These are phyloP conservation scores for Tachyglossus aculeatus DNA, from an alignment of 2,797 vertebrate species.

Conservation along the genomic window DNA sequence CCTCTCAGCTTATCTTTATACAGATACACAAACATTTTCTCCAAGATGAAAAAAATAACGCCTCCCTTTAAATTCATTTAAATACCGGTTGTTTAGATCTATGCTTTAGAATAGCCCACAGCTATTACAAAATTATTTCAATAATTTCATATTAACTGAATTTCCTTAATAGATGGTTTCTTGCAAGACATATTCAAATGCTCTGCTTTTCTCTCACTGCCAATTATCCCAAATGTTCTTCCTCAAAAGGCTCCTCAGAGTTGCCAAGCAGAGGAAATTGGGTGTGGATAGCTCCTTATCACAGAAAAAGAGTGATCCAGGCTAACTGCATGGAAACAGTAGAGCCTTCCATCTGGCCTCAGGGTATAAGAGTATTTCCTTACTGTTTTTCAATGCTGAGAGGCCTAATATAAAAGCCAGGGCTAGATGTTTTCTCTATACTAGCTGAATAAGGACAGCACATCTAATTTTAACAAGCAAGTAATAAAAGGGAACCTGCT, in stretches of 20 bases:
- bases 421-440: background rate
- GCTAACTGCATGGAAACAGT: conserved; percentile 38
- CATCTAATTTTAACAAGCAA: conserved; percentile 29
- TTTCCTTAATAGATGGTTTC: background rate
- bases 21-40: background rate
- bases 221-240: conserved; percentile 1
- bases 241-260: conserved; percentile 9
- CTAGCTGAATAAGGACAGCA: conserved; percentile 14
- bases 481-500: background rate
- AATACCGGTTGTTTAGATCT: background rate
- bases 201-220: conserved; percentile 30
- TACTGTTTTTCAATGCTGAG: conserved; percentile 55
- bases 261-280: conserved; percentile 49
- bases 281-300: conserved; percentile 38
- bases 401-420: conserved; percentile 9
- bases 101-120: background rate
- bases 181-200: background rate
- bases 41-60: background rate
- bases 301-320: conserved; percentile 36
- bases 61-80: background rate
- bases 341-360: conserved; percentile 44
- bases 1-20: too few species aligned
- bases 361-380: conserved; percentile 30
- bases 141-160: conserved; percentile 11
- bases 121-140: background rate